Percentiles rank a stretch among this genome's conserved stretches.
phyloP scores from a whole-genome alignment of 2,888 invertebrate genomes.

The Melanophora roralis region DNA sequence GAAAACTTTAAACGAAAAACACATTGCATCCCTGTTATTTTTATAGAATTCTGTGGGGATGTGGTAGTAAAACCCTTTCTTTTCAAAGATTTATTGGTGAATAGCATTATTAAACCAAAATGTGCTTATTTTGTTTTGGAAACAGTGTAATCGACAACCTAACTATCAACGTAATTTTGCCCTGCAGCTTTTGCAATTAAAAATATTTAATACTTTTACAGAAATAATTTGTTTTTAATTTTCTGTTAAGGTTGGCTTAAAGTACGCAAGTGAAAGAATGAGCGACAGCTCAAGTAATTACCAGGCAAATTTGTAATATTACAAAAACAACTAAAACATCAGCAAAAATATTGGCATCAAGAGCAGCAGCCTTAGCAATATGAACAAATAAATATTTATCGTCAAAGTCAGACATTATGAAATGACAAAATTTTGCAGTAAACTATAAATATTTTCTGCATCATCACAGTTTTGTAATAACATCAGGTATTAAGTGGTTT shows the following conservation, averaged over 20 bases:
- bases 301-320: conserved; percentile 57
- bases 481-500: conserved; percentile 63
- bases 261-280: conserved; percentile 38
- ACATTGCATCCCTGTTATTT: too few relatives aligned
- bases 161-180: conserved; percentile 5
- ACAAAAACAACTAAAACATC: conserved; percentile 64
- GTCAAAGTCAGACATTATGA: conserved; percentile 56
- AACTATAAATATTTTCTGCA: conserved; percentile 63
- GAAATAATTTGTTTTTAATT: too few relatives aligned
- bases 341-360: conserved; percentile 56
- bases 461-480: conserved; percentile 61
- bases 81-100: too few relatives aligned
- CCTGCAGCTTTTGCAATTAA: too few relatives aligned
- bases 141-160: conserved; percentile 28
- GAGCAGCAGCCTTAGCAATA: conserved; percentile 67
- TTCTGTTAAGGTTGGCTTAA: conserved; percentile 26
- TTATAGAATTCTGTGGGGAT: too few relatives aligned
- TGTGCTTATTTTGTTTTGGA: neutral
- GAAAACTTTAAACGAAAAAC: too few relatives aligned
- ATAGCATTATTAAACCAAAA: too few relatives aligned
- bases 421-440: conserved; percentile 61
- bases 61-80: too few relatives aligned
- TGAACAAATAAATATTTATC: conserved; percentile 63
- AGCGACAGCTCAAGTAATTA: conserved; percentile 58
- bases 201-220: conserved; percentile 9